Conservation (phyloP, 1,140 invertebrate genomes). For the Procambarus clarkii region DNA sequence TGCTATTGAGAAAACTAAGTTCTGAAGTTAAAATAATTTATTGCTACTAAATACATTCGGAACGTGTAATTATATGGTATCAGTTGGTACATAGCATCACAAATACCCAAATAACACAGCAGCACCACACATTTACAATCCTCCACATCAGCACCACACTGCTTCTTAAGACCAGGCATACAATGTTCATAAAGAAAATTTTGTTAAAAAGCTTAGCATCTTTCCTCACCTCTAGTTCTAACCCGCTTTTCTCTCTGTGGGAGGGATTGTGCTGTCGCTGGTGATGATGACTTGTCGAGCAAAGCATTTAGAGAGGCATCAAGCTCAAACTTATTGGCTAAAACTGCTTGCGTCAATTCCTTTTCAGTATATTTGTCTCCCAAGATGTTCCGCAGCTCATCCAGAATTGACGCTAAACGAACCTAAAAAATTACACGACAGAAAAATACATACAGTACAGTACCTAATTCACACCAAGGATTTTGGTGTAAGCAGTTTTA, state of each 20-base stretch:
- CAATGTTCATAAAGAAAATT: too few species aligned
- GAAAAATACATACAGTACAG: too few species aligned
- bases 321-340: constrained; percentile 76
- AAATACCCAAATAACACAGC: background rate
- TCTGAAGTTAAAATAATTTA: too few species aligned
- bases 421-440: constrained; percentile 63
- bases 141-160: too few species aligned
- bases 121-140: background rate
- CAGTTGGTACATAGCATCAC: too few species aligned
- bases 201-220: background rate
- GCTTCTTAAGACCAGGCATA: too few species aligned
- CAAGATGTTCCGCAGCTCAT: constrained; percentile 76
- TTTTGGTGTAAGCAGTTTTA: too few species aligned
- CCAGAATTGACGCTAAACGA: constrained; percentile 76
- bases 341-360: constrained; percentile 74
- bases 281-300: constrained; percentile 65
- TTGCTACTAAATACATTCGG: too few species aligned
- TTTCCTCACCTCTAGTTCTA: constrained; percentile 29
- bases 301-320: constrained; percentile 76
- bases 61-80: too few species aligned
- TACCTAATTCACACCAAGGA: too few species aligned
- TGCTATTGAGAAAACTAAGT: too few species aligned
- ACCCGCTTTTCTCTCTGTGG: constrained; percentile 38
- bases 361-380: constrained; percentile 76
- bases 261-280: constrained; percentile 10